Conservation (phyloP, 2,113 vertebrate species). For the Climacteris rufus region DNA sequence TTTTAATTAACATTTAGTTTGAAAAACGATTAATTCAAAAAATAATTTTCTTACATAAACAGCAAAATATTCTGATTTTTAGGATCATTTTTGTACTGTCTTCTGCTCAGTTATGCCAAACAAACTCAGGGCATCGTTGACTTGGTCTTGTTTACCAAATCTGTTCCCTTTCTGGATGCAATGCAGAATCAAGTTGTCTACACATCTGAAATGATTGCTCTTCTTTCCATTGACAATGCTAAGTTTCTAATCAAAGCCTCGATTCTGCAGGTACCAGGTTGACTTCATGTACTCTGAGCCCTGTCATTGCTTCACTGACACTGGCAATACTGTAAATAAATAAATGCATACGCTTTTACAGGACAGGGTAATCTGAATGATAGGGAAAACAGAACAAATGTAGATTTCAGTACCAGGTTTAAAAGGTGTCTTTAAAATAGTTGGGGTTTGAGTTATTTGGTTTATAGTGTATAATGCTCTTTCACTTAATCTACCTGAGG, state of each 20-base stretch:
- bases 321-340: not conserved
- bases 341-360: not conserved
- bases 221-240: not conserved
- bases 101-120: not conserved
- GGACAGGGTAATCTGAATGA: not conserved
- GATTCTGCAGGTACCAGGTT: not conserved
- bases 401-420: not conserved
- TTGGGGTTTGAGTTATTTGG: not conserved
- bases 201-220: not conserved
- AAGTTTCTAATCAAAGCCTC: not conserved
- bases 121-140: not conserved
- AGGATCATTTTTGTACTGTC: not conserved
- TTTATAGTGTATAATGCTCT: not conserved
- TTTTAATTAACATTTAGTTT: not conserved
- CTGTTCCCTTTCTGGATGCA: not conserved
- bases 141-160: not conserved
- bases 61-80: not conserved
- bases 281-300: not conserved
- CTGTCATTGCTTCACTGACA: not conserved
- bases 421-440: not conserved
- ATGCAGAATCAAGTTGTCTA: not conserved
- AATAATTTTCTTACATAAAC: not conserved
- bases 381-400: not conserved
- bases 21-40: not conserved
- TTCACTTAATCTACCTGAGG: not conserved